These are phyloP conservation scores for Botrylloides violaceus DNA, from an alignment of 23 tunicate species.

Conservation along the genomic window DNA sequence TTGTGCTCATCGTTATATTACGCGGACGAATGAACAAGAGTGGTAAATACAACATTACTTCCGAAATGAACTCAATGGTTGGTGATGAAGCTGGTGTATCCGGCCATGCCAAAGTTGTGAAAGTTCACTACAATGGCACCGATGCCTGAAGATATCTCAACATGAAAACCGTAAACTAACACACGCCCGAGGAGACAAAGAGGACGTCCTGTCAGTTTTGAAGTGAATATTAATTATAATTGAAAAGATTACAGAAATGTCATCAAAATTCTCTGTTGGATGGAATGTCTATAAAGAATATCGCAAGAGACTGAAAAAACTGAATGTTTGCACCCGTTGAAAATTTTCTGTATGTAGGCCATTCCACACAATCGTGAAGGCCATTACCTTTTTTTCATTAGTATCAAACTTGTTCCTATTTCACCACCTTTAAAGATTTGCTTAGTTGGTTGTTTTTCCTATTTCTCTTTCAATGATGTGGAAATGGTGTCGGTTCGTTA, in stretches of 20 bases:
- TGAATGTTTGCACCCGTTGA: too few relatives aligned
- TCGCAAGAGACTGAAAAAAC: too few relatives aligned
- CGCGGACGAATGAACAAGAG: slow-evolving; percentile 9
- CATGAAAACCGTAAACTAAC: not conserved
- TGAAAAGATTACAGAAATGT: not conserved
- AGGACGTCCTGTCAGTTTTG: not conserved
- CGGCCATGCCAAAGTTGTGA: slow-evolving; percentile 5
- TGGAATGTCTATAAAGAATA: too few relatives aligned
- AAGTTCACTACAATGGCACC: slow-evolving; percentile 10
- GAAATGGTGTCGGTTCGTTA: too few relatives aligned
- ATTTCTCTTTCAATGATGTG: too few relatives aligned
- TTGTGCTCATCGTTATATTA: not conserved
- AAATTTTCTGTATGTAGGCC: too few relatives aligned
- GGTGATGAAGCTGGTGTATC: not conserved
- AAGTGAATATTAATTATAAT: not conserved
- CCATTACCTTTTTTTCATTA: too few relatives aligned
- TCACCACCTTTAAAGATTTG: too few relatives aligned
- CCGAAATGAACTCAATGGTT: not conserved
- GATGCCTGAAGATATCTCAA: not conserved
- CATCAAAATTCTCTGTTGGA: too few relatives aligned
- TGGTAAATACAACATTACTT: slow-evolving; percentile 12
- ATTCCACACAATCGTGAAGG: too few relatives aligned
- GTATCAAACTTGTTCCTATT: too few relatives aligned
- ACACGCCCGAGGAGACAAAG: not conserved
- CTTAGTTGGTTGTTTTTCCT: too few relatives aligned